Base-by-base conservation (phyloP, 53 echinoderm and acorn worm species). In the Hippasteria phrygiana region DNA sequence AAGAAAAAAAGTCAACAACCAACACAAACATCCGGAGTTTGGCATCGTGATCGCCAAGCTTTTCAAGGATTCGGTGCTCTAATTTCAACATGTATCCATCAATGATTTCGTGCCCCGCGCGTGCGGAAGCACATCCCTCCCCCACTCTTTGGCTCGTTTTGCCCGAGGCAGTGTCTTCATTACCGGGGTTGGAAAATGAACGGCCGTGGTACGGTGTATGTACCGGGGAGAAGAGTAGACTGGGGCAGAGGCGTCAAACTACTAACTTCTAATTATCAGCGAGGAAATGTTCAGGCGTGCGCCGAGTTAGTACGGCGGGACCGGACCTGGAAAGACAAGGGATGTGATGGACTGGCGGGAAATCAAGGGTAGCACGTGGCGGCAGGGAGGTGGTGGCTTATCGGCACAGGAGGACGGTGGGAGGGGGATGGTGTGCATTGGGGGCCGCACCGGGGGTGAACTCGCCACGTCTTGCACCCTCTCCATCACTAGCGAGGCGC, bases 221-320 rank as follows among this genome's bases (percentile, higher is more conserved):
- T 67, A 33, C 33, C 14, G 42, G 5, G 43, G 17, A 27, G 11
- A 18, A 73, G 6, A 43, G 7, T 13, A 72, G 24, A 24, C 35
- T 71, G 71, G 51, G 31, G 22, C 38, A 32, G 85, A 89, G 89
- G 89, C 89, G 89, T 78, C 89, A 89, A 89, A 79, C 89, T 89
- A 89, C 78, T 89, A 79, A 89, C 78, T 77, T 69, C 78, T 89
- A 89, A 89, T 89, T 89, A 89, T 78, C 89, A 39, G 71, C 78
- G 27, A 78, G 89, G 89, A 89, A 89, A 65, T 78, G 80, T 78
- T 10, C 26, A 40, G 66, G 78, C 89, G 76, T 54, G 89, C 79
- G 69, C 33, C 85, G 41, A 69, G 85, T 85, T 85, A 85, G 85
- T 50, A 24, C 70, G 85, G 85, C 85, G 85, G 85, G 85, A 50